Base-by-base conservation (phyloP, 2,888 invertebrate species). In the Eilema caniola region DNA sequence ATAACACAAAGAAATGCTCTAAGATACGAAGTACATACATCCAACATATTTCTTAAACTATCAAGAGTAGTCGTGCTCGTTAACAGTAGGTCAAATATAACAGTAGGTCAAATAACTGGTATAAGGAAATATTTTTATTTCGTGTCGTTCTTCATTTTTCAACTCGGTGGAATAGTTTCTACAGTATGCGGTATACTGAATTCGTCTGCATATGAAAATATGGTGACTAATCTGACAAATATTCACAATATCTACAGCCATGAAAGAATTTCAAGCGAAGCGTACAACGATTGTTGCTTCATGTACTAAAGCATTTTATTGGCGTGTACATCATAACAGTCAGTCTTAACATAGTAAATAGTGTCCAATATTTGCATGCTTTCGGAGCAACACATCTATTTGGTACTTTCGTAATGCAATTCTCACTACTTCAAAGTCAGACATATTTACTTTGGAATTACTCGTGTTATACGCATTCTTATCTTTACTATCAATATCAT, bases 391-490 rank as follows among this genome's bases (percentile, higher is more conserved):
- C 7, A 28, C 7, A 16, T 3, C 2, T 10, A 14, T 12, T 10
- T 23, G 16, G 14, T n/a, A 23, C 53, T 11, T 14, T 65, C 1
- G 12, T 31, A n/a, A 0, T 3, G 0, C 16, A 24, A 11, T 24
- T 66, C 7, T 66, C 57, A 57, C 3, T 57, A 20, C 31, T 57
- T 3, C 33, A 24, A 10, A 37, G 37, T 66, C 23, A 66, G 1
- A 11, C 31, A 24, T 57, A 20, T 24, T 57, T 57, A 57, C 20
- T 0, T 20, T 57, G 24, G 56, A 57, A 66, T 57, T 24, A 33
- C 57, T 57, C 10, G 66, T 20, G 16, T 24, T 66, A 7, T 66
- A 66, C 37, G 33, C 33, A 2, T 66, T 65, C 10, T 23, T 66
- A 37, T 57, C 53, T 3, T 37, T 57, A 24, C 14, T 66, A 24